Base-by-base conservation (phyloP, 2,888 invertebrate genomes). In the Drosophila quasianomalipes region DNA sequence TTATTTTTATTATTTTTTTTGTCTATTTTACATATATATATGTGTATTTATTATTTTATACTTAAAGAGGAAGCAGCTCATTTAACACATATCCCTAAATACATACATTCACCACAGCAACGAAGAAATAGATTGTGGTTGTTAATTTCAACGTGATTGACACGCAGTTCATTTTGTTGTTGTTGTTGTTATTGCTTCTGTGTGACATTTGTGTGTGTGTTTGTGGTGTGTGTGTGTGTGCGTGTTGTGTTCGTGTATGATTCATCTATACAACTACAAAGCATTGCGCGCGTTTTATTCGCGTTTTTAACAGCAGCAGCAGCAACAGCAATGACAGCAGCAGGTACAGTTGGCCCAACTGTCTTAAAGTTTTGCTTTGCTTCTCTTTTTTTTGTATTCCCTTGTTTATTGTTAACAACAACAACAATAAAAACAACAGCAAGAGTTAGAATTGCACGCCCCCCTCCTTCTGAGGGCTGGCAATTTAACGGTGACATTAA, bases 61-160 rank as follows among this genome's bases (percentile, higher is more conserved):
- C 90, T 88, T 55, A 76, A 89, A 79, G 82, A 85, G 85, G 91
- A 85, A 85, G 69, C 79, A 82, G 74, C 73, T 87, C 76, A 81
- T 85, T 85, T 83, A 90, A 71, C 74, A 72, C 73, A 41, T 53
- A 64, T 60, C 39, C 57, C 69, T 51, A 60, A 54, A 77, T 66
- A 35, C 33, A 35, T 14, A 74, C 68, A 74, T 74, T 64, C 49
- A 68, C 59, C 53, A 59, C 60, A 71, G 58, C 51, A 59, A 53
- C 35, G 41, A 64, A 41, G 55, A 44, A 60, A 64, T 61, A 51
- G 47, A 60, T 37, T 35, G 44, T 53, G n/a, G 12, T 74, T 65
- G 59, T 73, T 68, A 35, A 65, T 73, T 26, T 51, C 33, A 52
- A 30, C 44, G 58, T 54, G 78, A 79, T 79, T 71, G 62, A 71